These are phyloP conservation scores for Formica exsecta DNA, from an alignment of 1,140 invertebrate genomes.

Conservation along the genomic window DNA sequence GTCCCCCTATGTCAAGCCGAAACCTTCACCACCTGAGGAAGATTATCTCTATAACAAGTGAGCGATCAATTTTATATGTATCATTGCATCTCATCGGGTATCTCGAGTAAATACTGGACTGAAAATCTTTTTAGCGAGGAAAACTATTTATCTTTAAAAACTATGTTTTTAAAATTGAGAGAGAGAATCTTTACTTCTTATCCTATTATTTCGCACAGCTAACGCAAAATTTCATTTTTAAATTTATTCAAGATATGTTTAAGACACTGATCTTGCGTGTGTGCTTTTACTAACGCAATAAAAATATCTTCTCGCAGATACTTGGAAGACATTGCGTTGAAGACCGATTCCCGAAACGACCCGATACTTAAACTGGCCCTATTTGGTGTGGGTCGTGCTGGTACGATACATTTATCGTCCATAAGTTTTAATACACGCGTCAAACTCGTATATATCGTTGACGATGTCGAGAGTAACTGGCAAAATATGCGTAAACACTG, in stretches of 20 bases:
- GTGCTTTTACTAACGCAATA: background rate
- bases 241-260: background rate
- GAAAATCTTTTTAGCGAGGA: background rate
- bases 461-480: conserved; percentile 86
- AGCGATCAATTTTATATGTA: conserved; percentile 38
- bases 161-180: background rate
- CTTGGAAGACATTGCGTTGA: conserved; percentile 68
- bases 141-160: background rate
- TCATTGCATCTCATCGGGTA: background rate
- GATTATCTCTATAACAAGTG: conserved; percentile 81
- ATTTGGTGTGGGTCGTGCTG: conserved; percentile 88
- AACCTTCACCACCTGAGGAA: conserved; percentile 63
- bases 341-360: conserved; percentile 52
- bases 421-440: conserved; percentile 87
- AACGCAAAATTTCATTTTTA: background rate
- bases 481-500: conserved; percentile 86
- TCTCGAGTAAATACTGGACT: background rate
- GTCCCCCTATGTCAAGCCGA: conserved; percentile 72
- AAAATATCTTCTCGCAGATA: conserved; percentile 71
- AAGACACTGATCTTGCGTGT: background rate
- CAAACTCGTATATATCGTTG: conserved; percentile 88
- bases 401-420: conserved; percentile 88
- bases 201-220: background rate
- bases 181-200: background rate
- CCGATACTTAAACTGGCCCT: conserved; percentile 84